These are phyloP conservation scores for Hyposmocoma kahamanoa DNA, from an alignment of 1,140 invertebrate species.

Conservation along the genomic window DNA sequence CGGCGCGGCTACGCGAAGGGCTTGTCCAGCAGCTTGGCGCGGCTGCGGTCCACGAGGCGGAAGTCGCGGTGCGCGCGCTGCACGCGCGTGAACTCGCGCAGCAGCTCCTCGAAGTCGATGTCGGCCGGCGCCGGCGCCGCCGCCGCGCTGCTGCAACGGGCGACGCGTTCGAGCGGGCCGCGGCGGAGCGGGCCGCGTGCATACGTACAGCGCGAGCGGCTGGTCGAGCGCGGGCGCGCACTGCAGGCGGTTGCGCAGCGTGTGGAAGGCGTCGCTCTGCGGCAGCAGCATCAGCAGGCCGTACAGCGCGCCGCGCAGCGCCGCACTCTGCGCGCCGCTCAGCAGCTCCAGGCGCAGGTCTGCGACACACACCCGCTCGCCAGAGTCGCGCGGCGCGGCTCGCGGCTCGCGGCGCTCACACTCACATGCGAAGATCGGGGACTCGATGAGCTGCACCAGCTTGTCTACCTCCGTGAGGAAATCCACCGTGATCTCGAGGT, in stretches of 20 bases:
- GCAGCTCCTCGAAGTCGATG: conserved; percentile 44
- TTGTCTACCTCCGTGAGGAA: conserved; percentile 97
- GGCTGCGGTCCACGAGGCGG: conserved; percentile 36
- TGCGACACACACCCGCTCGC: conserved; percentile 41
- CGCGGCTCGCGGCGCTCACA: conserved; percentile 26
- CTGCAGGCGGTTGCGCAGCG: conserved; percentile 89
- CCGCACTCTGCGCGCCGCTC: conserved; percentile 80
- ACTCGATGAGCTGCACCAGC: conserved; percentile 97
- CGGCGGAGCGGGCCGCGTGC: not conserved
- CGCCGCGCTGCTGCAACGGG: conserved; percentile 4
- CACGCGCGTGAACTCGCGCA: conserved; percentile 47
- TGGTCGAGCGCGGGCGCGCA: conserved; percentile 81
- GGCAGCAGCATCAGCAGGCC: conserved; percentile 98
- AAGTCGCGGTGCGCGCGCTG: conserved; percentile 54
- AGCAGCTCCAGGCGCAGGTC: conserved; percentile 94
- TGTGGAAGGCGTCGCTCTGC: conserved; percentile 96
- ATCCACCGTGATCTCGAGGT: conserved; percentile 97
- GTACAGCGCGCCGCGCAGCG: conserved; percentile 92
- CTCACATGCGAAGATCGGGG: conserved; percentile 99
- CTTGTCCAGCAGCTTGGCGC: conserved; percentile 9
- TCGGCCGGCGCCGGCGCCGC: conserved; percentile 4
- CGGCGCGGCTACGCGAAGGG: not conserved
- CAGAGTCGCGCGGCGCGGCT: not conserved
- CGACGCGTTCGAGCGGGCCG: no score
- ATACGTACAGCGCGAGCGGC: not conserved